phyloP scores from a whole-genome alignment of 2,797 vertebrate species.

The Sphenodon punctatus region DNA sequence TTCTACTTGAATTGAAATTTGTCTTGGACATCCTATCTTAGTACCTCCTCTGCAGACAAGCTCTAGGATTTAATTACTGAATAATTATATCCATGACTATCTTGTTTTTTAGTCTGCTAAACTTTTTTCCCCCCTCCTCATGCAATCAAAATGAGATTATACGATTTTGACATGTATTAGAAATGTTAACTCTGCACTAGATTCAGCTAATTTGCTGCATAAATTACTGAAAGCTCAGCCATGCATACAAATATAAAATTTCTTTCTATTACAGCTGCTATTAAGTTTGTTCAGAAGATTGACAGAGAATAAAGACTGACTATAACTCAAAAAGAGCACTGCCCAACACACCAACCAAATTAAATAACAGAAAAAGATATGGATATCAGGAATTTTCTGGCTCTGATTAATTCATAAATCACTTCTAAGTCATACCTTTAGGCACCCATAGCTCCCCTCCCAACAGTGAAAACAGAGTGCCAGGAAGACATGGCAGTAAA shows the following conservation, averaged over 20 bases:
- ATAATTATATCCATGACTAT: background rate
- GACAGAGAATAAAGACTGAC: background rate
- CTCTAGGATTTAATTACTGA: background rate
- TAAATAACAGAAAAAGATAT: background rate
- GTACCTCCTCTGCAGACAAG: background rate
- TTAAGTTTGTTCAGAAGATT: slow-evolving; percentile 1
- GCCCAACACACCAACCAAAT: background rate
- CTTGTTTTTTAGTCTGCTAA: background rate
- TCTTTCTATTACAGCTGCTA: background rate
- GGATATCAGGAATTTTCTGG: background rate
- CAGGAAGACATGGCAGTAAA: background rate
- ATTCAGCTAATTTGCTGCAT: slow-evolving; percentile 4
- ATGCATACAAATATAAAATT: background rate
- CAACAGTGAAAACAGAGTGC: background rate
- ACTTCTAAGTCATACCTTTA: background rate
- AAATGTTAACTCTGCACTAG: background rate
- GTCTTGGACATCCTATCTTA: background rate
- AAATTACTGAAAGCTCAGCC: slow-evolving; percentile 4
- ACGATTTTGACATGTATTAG: background rate
- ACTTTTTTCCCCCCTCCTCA: background rate
- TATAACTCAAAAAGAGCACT: background rate
- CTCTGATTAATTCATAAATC: background rate
- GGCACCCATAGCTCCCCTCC: background rate
- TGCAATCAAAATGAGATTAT: background rate
- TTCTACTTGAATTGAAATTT: background rate